Percentiles rank a stretch among this genome's conserved stretches.
phyloP scores from a whole-genome alignment of 2,113 vertebrate species.

The Vulpes vulpes region DNA sequence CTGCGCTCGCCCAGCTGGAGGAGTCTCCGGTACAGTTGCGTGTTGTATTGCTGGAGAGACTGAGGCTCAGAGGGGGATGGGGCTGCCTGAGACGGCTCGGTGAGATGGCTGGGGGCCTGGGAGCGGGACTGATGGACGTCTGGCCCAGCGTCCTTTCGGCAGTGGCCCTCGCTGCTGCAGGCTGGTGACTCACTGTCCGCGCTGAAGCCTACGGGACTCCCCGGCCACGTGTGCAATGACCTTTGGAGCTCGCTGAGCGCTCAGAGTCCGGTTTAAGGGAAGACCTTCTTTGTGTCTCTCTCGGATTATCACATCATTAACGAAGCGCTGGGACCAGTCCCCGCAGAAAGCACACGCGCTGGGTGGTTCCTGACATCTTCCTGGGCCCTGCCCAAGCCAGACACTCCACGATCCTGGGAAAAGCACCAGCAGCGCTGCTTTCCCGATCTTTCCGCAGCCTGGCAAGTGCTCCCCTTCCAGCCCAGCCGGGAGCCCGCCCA shows the following conservation, averaged over 20 bases:
- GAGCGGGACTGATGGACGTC: neutral
- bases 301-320: constrained; percentile 23
- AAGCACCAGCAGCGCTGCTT: neutral
- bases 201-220: neutral
- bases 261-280: constrained; percentile 5
- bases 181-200: neutral
- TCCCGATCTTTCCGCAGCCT: neutral
- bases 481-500: neutral
- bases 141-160: rapidly evolving
- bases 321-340: neutral
- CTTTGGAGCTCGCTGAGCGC: neutral
- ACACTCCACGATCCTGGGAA: neutral
- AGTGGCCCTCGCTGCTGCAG: neutral
- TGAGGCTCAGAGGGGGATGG: neutral
- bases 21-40: neutral
- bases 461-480: neutral
- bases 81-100: rapidly evolving
- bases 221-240: neutral
- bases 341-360: neutral
- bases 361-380: neutral
- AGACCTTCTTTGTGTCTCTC: neutral
- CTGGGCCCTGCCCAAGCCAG: constrained; percentile 27
- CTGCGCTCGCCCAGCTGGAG: neutral
- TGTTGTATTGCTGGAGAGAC: neutral
- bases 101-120: neutral